A percentile compares a stretch with the other conserved stretches of the same genome.
phyloP scores from a whole-genome alignment of 1,140 invertebrate species.

The Dinothrombium tinctorium region DNA sequence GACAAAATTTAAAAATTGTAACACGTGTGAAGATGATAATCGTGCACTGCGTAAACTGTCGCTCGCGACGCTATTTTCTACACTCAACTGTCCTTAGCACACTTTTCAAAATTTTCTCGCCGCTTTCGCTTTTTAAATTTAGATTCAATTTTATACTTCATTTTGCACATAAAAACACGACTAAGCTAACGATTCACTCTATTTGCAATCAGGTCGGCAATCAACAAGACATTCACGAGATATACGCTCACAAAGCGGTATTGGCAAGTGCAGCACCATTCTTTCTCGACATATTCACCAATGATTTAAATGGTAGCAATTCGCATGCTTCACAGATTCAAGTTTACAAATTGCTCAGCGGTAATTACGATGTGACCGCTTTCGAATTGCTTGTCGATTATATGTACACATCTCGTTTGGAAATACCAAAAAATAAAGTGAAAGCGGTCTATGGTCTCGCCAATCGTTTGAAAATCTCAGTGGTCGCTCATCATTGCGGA shows the following conservation, averaged over 20 bases:
- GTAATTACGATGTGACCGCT: conserved; percentile 33
- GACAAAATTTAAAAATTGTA: no score
- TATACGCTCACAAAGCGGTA: conserved; percentile 47
- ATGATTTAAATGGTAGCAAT: conserved; percentile 24
- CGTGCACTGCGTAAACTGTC: no score
- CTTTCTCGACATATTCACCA: conserved; percentile 46
- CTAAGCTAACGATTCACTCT: not conserved
- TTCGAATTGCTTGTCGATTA: conserved; percentile 49
- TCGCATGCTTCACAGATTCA: conserved; percentile 2
- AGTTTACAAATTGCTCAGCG: conserved; percentile 35
- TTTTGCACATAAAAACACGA: not conserved
- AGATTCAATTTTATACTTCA: no score
- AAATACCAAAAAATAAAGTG: conserved; percentile 31
- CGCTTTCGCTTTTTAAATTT: no score
- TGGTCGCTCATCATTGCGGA: conserved; percentile 41
- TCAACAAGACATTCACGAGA: conserved; percentile 31
- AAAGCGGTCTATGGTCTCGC: conserved; percentile 48
- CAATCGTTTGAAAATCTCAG: conserved; percentile 37
- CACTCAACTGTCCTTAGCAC: no score
- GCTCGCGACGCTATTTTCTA: no score
- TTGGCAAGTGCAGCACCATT: conserved; percentile 47
- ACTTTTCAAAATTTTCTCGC: no score
- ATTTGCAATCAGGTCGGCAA: conserved; percentile 22
- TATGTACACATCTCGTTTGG: conserved; percentile 44
- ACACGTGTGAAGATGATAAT: no score